Percentiles rank a stretch among this genome's conserved stretches.
phyloP scores from a whole-genome alignment of 2,888 invertebrate species.

The Loripinus fragilis region DNA sequence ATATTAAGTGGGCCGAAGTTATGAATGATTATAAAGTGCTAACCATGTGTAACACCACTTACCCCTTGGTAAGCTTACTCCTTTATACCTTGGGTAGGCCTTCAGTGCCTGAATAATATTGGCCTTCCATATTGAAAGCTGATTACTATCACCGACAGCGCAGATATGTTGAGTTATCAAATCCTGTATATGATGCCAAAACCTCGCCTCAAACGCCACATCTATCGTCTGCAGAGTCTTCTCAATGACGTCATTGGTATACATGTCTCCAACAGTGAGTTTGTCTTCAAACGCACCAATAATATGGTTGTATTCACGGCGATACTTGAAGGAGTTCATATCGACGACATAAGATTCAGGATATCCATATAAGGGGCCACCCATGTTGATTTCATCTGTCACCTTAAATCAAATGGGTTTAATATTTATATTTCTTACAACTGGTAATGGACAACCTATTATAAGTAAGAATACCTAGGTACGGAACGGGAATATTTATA shows the following conservation, averaged over 20 bases:
- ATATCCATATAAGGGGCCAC: slow-evolving; percentile 47
- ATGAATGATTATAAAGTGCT: too few species aligned
- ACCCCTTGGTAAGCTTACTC: slow-evolving; percentile 43
- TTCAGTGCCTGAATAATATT: slow-evolving; percentile 47
- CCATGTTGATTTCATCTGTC: slow-evolving; percentile 51
- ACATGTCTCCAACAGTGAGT: slow-evolving; percentile 45
- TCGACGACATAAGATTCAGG: slow-evolving; percentile 52
- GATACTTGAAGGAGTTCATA: slow-evolving; percentile 50
- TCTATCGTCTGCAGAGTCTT: slow-evolving; percentile 54
- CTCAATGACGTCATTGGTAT: slow-evolving; percentile 53
- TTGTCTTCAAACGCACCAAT: slow-evolving; percentile 51
- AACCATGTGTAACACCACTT: not conserved
- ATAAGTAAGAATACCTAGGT: too few species aligned
- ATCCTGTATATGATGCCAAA: slow-evolving; percentile 41
- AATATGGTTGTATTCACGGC: slow-evolving; percentile 52
- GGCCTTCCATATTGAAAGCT: slow-evolving; percentile 35
- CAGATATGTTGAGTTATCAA: slow-evolving; percentile 50
- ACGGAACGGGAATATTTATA: too few species aligned
- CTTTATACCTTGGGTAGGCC: slow-evolving; percentile 45
- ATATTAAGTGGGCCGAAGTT: too few species aligned
- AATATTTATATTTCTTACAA: too few species aligned
- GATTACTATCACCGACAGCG: slow-evolving; percentile 13
- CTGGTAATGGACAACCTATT: too few species aligned
- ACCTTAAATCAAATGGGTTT: too few species aligned
- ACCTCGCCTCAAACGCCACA: slow-evolving; percentile 48